A percentile compares a stretch with the other conserved stretches of the same genome.
Evolutionary conservation across 2,113 vertebrate species (phyloP).

Genomic region (Stegastes partitus): DNA sequence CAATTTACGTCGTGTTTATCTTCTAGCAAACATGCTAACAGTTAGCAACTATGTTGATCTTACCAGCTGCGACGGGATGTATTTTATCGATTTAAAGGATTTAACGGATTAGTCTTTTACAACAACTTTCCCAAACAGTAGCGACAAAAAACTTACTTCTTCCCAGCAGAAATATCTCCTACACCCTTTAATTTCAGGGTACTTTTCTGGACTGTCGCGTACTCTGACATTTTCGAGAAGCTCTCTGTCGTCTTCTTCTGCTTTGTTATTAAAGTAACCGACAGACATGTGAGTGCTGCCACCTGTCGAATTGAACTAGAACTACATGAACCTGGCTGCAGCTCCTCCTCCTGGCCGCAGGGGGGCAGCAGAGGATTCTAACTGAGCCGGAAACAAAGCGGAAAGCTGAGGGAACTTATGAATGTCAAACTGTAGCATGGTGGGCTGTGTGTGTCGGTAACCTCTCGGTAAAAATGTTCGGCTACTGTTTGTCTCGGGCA

Average conservation of each 20-base stretch:
- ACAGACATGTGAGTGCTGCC: conserved; percentile 3
- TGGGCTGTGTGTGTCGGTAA: not conserved
- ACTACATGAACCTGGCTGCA: not conserved
- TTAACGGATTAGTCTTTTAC: accelerated
- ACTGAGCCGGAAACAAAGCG: accelerated
- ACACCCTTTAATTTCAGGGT: conserved; percentile 81
- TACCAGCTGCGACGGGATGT: not conserved
- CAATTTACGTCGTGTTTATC: accelerated
- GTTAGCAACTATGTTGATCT: not conserved
- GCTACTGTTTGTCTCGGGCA: conserved; percentile 45
- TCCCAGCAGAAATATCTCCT: conserved; percentile 73
- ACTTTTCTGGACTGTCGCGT: conserved; percentile 73
- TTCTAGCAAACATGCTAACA: conserved; percentile 53
- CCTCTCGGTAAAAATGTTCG: conserved; percentile 60
- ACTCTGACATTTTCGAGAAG: conserved; percentile 81
- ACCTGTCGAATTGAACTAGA: conserved; percentile 34
- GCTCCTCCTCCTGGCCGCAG: conserved; percentile 23
- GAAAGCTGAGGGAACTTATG: conserved; percentile 38
- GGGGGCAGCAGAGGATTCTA: not conserved
- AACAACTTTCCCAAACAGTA: accelerated
- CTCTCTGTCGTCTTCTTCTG: conserved; percentile 18
- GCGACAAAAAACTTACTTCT: conserved; percentile 72
- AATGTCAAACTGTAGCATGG: conserved; percentile 71
- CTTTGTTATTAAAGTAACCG: not conserved
- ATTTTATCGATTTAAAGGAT: accelerated